Conservation (phyloP, 2,797 vertebrate genomes). For the Coregonus sp. region DNA sequence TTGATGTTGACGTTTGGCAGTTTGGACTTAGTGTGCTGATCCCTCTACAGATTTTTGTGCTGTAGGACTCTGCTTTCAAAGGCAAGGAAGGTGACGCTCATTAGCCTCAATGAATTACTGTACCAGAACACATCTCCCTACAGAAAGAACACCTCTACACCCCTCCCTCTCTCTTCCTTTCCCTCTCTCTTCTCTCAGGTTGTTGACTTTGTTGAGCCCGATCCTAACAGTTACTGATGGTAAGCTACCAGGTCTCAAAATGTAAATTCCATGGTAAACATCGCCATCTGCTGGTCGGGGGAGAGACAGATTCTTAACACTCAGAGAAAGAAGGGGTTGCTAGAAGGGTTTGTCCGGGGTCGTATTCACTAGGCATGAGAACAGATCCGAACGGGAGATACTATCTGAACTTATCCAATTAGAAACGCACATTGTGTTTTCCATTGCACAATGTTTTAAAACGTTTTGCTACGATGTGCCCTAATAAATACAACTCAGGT, state of each 20-base stretch:
- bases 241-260: constrained; percentile 25
- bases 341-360: neutral
- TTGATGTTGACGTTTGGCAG: neutral
- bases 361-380: neutral
- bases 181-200: too few relatives aligned
- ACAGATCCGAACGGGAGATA: neutral
- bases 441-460: neutral
- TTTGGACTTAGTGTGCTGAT: neutral
- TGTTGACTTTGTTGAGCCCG: neutral
- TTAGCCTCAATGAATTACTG: neutral
- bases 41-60: neutral
- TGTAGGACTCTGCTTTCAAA: neutral
- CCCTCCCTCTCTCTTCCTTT: neutral
- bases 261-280: constrained; percentile 74
- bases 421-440: neutral
- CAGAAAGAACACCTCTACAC: neutral
- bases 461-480: neutral
- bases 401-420: neutral
- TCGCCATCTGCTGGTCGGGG: constrained; percentile 81
- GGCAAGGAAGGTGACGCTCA: neutral
- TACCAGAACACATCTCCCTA: constrained; percentile 5
- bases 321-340: neutral
- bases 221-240: neutral
- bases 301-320: neutral
- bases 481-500: neutral